Percentiles rank a stretch among this genome's conserved stretches.
These are phyloP conservation scores for Macrotrachela quadricornifera DNA, from an alignment of 1,140 invertebrate genomes.

Conservation along the genomic window DNA sequence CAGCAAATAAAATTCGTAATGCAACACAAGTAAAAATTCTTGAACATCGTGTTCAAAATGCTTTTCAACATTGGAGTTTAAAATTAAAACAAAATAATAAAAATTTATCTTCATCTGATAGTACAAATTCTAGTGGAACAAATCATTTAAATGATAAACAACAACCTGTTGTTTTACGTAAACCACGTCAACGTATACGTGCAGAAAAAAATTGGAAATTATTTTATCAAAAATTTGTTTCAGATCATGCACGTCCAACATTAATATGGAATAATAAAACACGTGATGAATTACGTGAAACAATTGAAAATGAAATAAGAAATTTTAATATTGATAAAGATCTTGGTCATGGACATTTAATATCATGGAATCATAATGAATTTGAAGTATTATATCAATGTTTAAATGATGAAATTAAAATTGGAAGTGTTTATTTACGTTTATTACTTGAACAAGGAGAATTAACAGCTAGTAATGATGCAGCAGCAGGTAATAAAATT, in stretches of 20 bases:
- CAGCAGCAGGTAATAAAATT: too few relatives aligned
- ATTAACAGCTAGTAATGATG: too few relatives aligned
- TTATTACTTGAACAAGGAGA: constrained; percentile 64
- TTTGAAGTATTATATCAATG: constrained; percentile 74
- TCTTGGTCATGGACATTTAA: constrained; percentile 19
- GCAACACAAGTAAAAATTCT: constrained; percentile 29
- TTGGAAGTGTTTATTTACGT: constrained; percentile 86
- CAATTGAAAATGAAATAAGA: constrained; percentile 76
- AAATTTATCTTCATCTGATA: constrained; percentile 13
- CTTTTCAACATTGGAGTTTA: constrained; percentile 70
- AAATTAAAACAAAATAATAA: constrained; percentile 43
- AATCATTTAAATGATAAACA: not conserved
- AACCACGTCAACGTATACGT: constrained; percentile 69
- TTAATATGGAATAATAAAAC: constrained; percentile 98
- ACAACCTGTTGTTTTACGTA: constrained; percentile 61
- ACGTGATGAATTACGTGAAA: constrained; percentile 70
- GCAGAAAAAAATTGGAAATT: constrained; percentile 58
- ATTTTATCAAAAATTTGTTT: constrained; percentile 83
- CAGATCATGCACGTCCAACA: constrained; percentile 82
- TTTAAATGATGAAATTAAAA: constrained; percentile 81
- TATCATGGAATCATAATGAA: constrained; percentile 94
- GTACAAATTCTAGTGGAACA: not conserved
- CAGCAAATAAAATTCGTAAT: constrained; percentile 23
- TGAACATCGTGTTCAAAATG: constrained; percentile 40
- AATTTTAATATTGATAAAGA: constrained; percentile 72